These are phyloP conservation scores for Bagarius yarrelli DNA, from an alignment of 2,113 vertebrate species.

Conservation along the genomic window DNA sequence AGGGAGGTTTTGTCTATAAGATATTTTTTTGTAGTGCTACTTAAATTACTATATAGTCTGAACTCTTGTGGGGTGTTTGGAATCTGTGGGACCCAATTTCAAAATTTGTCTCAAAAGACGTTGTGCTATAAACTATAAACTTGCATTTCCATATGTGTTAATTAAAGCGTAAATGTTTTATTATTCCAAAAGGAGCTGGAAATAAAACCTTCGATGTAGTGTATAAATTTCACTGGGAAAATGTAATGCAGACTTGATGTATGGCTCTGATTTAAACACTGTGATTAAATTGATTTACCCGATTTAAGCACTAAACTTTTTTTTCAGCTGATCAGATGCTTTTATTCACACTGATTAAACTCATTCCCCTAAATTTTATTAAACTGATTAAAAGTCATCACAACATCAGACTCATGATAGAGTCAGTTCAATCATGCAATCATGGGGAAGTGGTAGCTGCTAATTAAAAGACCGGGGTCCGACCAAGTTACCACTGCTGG, in stretches of 20 bases:
- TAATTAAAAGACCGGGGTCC: too few species aligned
- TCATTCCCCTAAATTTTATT: background rate
- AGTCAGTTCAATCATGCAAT: too few species aligned
- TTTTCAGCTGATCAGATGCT: background rate
- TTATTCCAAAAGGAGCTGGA: background rate
- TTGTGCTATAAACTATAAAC: too few species aligned
- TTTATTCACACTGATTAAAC: background rate
- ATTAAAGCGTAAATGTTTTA: background rate
- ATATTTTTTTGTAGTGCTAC: background rate
- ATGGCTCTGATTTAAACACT: background rate
- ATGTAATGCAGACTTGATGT: background rate
- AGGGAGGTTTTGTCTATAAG: background rate
- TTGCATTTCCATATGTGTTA: background rate
- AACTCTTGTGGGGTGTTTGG: too few species aligned
- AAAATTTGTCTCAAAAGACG: too few species aligned
- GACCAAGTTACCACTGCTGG: too few species aligned
- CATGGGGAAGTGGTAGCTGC: too few species aligned
- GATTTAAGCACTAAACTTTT: background rate
- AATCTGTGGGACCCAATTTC: too few species aligned
- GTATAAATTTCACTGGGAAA: background rate
- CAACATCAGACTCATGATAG: too few species aligned
- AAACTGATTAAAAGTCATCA: background rate
- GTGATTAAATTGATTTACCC: background rate
- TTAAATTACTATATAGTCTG: too few species aligned
- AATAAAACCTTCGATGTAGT: background rate